phyloP scores from a whole-genome alignment of 2,888 invertebrate genomes.

The Caradrina kadenii region DNA sequence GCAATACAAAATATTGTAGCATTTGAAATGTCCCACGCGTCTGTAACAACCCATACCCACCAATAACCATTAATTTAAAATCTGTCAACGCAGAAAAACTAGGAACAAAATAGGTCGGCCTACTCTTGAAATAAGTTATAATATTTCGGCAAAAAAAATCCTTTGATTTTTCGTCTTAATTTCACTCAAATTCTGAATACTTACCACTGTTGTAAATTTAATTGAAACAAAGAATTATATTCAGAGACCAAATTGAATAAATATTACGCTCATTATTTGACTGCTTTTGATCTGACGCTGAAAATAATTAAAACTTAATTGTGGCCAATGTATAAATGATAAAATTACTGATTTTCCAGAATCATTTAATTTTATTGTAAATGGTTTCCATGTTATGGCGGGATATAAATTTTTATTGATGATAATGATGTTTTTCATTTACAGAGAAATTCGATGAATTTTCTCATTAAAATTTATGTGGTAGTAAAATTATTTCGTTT shows the following conservation, averaged over 20 bases:
- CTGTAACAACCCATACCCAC: too few species aligned
- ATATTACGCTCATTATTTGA: neutral
- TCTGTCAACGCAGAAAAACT: too few species aligned
- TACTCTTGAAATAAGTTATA: too few species aligned
- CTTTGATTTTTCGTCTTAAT: neutral
- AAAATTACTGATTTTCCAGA: constrained; percentile 10
- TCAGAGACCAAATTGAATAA: constrained; percentile 32
- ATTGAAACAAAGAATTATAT: constrained; percentile 24
- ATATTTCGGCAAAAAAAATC: neutral
- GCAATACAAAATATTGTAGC: too few species aligned
- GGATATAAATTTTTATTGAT: constrained; percentile 20
- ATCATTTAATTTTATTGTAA: constrained; percentile 19
- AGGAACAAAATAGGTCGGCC: too few species aligned
- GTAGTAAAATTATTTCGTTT: neutral
- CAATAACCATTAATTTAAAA: too few species aligned
- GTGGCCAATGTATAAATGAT: constrained; percentile 4
- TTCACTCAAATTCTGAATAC: neutral
- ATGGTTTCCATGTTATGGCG: neutral
- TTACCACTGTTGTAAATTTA: neutral
- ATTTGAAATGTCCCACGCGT: too few species aligned
- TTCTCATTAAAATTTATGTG: neutral
- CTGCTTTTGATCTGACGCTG: constrained; percentile 23
- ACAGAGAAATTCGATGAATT: neutral
- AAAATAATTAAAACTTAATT: constrained; percentile 40
- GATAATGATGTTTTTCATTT: constrained; percentile 12